Percentiles rank a stretch among this genome's conserved stretches.
Evolutionary conservation across 2,113 vertebrate genomes (phyloP).

Genomic region (Desmodus rotundus): DNA sequence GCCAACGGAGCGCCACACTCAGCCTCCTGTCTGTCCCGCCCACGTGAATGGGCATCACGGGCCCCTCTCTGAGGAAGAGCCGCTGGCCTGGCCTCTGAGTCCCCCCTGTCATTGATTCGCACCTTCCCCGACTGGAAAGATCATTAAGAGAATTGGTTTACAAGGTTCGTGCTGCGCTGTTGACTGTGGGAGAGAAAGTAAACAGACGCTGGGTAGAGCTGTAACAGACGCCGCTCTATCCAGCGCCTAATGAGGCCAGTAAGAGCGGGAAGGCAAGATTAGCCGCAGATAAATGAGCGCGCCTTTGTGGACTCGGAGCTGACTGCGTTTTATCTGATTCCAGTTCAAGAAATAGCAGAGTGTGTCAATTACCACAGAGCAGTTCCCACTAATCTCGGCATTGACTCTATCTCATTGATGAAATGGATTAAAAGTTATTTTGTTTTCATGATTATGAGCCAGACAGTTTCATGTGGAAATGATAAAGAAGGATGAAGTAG

Average conservation of each 20-base stretch:
- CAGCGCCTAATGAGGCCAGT: conserved; percentile 67
- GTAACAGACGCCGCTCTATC: conserved; percentile 52
- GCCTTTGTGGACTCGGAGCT: conserved; percentile 30
- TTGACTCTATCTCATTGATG: conserved; percentile 30
- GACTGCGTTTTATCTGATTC: conserved; percentile 55
- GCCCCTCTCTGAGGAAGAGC: background rate
- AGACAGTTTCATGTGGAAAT: background rate
- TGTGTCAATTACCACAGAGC: conserved; percentile 31
- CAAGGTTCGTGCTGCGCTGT: conserved; percentile 55
- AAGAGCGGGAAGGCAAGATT: conserved; percentile 51
- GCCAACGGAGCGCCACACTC: fast-evolving
- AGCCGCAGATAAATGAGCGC: conserved; percentile 50
- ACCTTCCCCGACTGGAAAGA: conserved; percentile 29
- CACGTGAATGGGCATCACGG: fast-evolving
- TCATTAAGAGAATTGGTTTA: conserved; percentile 66
- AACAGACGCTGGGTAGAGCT: conserved; percentile 53
- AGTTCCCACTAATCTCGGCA: conserved; percentile 40
- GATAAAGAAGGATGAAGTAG: background rate
- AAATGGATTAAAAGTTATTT: conserved; percentile 33
- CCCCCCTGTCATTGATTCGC: background rate
- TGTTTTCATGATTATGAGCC: background rate
- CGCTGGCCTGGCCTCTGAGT: background rate
- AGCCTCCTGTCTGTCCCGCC: fast-evolving
- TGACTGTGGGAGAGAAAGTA: conserved; percentile 52
- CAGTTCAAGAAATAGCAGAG: conserved; percentile 32